Evolutionary conservation across 1,140 invertebrate species (phyloP), one percentile per base, ranked within the genome.

Genomic region (Cyrtorhinus lividipennis): DNA sequence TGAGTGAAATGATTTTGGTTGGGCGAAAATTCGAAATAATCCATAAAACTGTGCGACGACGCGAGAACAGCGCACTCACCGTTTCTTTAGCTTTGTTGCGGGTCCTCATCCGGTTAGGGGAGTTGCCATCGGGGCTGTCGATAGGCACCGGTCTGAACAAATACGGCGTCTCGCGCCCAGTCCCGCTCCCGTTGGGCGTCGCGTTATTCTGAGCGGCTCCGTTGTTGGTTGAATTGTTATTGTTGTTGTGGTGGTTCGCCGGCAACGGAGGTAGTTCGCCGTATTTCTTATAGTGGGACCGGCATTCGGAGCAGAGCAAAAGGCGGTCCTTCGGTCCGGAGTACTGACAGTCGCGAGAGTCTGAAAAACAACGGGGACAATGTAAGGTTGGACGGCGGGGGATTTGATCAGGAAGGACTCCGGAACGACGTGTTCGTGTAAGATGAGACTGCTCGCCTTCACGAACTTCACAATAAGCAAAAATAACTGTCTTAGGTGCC

Each of bases 81-180:
- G 76, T 77, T 75, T 88, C 86, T 74, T 88, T 89, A 65, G 77
- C 81, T 75, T 91, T 88, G 68, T 91, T 92, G 67, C 89, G 78
- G 38, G 90, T 92, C 71, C 90, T 81, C 85, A 92, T 90, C 73
- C 89, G 83, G 71, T 87, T 88, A 56, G 87, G 86, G 73, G 85
- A 87, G 18, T 22, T 53, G 70, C 82, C 83, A 71, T 90, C 87
- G 65, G 83, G 84, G 68, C 81, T 83, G 68, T 88, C 85, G 67
- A 79, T 78, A 60, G 83, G 81, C 69, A 85, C 83, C 66, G 84
- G 84, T 69, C 84, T 78, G 75, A 88, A 87, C 24, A 87, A 73
- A 73, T 85, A 87, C 1, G 82, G 78, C 62, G 78, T 76, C 38
- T 80, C 79, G 27, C 59, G 59, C n/a, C 56, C 60, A 1, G 64